These are phyloP conservation scores for Luperina testacea DNA, from an alignment of 2,888 invertebrate genomes.

Conservation along the genomic window DNA sequence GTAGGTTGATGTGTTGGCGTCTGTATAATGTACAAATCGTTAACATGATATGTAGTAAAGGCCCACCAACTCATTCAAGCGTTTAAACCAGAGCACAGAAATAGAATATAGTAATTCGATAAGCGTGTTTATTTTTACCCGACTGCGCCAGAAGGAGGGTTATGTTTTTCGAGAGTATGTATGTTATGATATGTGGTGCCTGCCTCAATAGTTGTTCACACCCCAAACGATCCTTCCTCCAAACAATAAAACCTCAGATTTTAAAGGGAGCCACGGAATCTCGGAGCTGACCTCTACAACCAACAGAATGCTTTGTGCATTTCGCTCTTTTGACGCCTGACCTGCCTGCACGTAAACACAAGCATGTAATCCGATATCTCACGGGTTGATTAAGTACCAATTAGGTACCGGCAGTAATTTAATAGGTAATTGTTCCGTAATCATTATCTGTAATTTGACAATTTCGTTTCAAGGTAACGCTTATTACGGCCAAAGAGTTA, in stretches of 20 bases:
- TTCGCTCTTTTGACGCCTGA: conserved; percentile 6
- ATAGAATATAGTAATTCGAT: background rate
- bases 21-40: background rate
- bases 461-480: background rate
- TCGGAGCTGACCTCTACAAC: background rate
- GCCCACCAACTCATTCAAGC: background rate
- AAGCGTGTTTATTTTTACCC: background rate
- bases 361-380: background rate
- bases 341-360: background rate
- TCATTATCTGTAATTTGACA: background rate
- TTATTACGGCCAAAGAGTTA: background rate
- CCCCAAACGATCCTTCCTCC: too few species aligned
- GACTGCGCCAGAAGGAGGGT: too few species aligned
- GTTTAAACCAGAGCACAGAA: background rate
- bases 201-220: background rate
- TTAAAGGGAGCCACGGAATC: background rate
- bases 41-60: background rate
- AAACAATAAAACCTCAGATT: conserved; percentile 3
- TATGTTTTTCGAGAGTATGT: too few species aligned
- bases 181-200: background rate
- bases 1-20: too few species aligned
- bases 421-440: background rate
- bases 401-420: background rate
- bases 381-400: background rate
- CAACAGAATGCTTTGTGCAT: conserved; percentile 21